Evolutionary conservation across 1,140 invertebrate species (phyloP).

Genomic region (Sitophilus oryzae): DNA sequence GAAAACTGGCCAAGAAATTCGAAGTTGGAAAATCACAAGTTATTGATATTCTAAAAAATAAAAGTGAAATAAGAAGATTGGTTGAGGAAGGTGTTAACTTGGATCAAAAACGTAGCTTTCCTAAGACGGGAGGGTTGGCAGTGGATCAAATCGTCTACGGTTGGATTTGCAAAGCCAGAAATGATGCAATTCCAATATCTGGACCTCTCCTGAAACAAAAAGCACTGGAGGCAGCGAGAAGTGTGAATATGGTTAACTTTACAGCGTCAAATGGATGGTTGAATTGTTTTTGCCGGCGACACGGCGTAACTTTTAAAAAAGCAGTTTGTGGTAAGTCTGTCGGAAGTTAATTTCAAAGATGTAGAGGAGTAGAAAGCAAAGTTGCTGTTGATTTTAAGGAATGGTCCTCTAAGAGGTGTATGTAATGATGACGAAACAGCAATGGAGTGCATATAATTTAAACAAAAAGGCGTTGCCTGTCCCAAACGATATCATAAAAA

Average conservation of each 20-base stretch:
- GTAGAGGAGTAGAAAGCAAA: too few species aligned
- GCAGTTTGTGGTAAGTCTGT: too few species aligned
- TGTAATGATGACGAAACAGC: too few species aligned
- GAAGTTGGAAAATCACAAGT: slow-evolving; percentile 11
- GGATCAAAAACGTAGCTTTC: slow-evolving; percentile 4
- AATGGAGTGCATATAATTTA: too few species aligned
- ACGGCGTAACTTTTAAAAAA: slow-evolving; percentile 2
- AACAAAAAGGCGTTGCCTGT: too few species aligned
- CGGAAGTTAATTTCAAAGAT: too few species aligned
- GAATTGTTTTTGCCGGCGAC: slow-evolving; percentile 9
- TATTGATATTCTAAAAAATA: slow-evolving; percentile 12
- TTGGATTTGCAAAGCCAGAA: slow-evolving; percentile 1
- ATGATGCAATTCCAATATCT: neutral
- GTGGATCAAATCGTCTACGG: neutral
- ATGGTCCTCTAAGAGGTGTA: too few species aligned
- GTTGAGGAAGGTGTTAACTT: slow-evolving; percentile 6
- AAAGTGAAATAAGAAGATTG: slow-evolving; percentile 5
- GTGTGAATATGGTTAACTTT: slow-evolving; percentile 4
- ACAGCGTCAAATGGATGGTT: slow-evolving; percentile 19
- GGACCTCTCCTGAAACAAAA: neutral
- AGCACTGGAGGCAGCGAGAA: slow-evolving; percentile 4
- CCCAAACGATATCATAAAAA: too few species aligned
- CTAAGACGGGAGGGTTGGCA: neutral
- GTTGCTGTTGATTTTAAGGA: too few species aligned
- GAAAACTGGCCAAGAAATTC: slow-evolving; percentile 13